phyloP scores from a whole-genome alignment of 2,888 invertebrate genomes.

The Ichneumoninae sp. region DNA sequence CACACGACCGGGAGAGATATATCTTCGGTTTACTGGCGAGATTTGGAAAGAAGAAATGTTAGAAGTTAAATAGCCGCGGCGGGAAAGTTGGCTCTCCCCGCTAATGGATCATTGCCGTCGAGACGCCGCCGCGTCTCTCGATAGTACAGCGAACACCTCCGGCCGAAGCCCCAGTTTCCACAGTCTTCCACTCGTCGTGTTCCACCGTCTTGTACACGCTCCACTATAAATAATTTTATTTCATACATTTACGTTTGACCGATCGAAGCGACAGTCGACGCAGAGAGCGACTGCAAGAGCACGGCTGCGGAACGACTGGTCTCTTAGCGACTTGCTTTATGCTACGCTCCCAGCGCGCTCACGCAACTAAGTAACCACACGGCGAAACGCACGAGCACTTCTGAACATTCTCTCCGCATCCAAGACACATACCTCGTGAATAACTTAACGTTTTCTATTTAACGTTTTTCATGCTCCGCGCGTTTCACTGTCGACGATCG shows the following conservation, averaged over 20 bases:
- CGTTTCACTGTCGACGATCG: conserved; percentile 14
- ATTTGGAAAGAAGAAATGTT: no score
- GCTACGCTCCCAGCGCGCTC: conserved; percentile 35
- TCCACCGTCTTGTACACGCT: conserved; percentile 26
- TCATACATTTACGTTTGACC: conserved; percentile 71
- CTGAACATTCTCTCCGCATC: conserved; percentile 30
- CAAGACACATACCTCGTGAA: conserved; percentile 17
- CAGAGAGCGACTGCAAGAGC: conserved; percentile 20
- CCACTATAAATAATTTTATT: conserved; percentile 72
- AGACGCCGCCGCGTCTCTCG: no score
- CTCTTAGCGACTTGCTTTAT: conserved; percentile 30
- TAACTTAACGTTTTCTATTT: conserved; percentile 47
- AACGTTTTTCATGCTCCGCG: conserved; percentile 38
- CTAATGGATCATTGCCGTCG: no score
- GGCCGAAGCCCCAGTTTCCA: neutral
- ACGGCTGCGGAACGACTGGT: conserved; percentile 40
- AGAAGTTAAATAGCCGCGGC: no score
- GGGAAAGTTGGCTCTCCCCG: no score
- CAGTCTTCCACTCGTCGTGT: neutral
- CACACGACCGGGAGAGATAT: no score
- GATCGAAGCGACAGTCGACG: conserved; percentile 57
- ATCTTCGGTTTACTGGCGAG: no score
- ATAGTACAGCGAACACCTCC: neutral
- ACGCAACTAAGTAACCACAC: conserved; percentile 19
- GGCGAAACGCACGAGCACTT: conserved; percentile 13